Evolutionary conservation across 1,140 invertebrate species (phyloP).

Genomic region (Lepidurus packardi): DNA sequence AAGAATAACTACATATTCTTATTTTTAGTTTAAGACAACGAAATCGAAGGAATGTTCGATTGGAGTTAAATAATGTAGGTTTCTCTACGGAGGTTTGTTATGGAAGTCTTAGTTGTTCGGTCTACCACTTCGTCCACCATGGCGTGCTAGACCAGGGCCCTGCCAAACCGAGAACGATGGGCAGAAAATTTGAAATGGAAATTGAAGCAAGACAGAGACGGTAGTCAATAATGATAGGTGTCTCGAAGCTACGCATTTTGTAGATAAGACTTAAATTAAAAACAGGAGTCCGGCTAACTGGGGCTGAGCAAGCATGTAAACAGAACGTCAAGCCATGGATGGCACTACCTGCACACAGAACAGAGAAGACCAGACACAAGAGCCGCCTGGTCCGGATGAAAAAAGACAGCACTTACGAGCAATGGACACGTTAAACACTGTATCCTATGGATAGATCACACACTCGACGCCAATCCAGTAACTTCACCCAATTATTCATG

Average conservation of each 20-base stretch:
- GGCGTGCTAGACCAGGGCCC: slow-evolving; percentile 17
- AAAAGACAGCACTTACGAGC: slow-evolving; percentile 19
- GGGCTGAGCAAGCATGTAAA: not conserved
- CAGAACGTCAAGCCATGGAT: slow-evolving; percentile 17
- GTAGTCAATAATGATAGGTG: not conserved
- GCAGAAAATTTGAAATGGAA: slow-evolving; percentile 20
- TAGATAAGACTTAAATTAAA: not conserved
- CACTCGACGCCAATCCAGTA: not conserved
- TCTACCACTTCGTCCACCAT: slow-evolving; percentile 7
- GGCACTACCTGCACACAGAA: slow-evolving; percentile 13
- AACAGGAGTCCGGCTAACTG: not conserved
- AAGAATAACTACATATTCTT: too few species aligned
- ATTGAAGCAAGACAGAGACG: not conserved
- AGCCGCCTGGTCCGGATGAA: not conserved
- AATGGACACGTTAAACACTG: not conserved
- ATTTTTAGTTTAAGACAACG: too few species aligned
- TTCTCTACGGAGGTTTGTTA: not conserved
- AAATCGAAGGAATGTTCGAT: too few species aligned
- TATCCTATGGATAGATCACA: not conserved
- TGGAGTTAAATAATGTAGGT: too few species aligned
- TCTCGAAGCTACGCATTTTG: not conserved
- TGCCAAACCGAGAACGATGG: slow-evolving; percentile 1
- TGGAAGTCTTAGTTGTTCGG: not conserved
- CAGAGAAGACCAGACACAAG: not conserved
- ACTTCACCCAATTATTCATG: slow-evolving; percentile 19